Conservation (phyloP, 2,888 invertebrate species). For the Euzophera pinguis region DNA sequence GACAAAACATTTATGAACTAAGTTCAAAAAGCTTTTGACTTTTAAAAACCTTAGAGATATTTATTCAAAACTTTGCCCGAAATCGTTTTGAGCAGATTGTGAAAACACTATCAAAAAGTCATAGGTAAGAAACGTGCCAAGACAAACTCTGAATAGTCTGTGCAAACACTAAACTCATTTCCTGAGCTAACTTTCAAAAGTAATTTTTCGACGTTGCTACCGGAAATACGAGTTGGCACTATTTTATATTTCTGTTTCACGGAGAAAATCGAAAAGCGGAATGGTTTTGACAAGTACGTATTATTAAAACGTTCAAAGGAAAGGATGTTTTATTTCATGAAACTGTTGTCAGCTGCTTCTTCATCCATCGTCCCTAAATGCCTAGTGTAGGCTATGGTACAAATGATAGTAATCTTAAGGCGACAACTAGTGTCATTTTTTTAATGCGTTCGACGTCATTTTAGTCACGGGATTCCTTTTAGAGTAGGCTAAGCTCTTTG, state of each 20-base stretch:
- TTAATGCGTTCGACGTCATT: too few relatives aligned
- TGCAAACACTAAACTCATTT: slow-evolving; percentile 9
- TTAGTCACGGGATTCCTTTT: too few relatives aligned
- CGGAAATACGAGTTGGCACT: slow-evolving; percentile 5
- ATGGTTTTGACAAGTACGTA: slow-evolving; percentile 2
- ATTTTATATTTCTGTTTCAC: slow-evolving; percentile 6
- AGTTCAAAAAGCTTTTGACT: neutral
- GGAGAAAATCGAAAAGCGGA: neutral
- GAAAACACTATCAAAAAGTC: slow-evolving; percentile 1
- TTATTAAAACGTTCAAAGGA: neutral
- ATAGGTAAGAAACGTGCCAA: slow-evolving; percentile 6
- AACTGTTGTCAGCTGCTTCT: too few relatives aligned
- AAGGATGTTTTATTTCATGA: too few relatives aligned
- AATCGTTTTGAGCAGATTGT: slow-evolving; percentile 8
- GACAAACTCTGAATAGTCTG: slow-evolving; percentile 1
- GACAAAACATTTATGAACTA: too few relatives aligned
- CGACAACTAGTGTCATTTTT: too few relatives aligned
- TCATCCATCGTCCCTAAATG: too few relatives aligned
- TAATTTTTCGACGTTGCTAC: slow-evolving; percentile 2
- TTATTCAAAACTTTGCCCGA: neutral
- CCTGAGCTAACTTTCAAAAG: slow-evolving; percentile 10
- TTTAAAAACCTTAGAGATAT: neutral
- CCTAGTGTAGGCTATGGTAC: too few relatives aligned
- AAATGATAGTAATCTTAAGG: too few relatives aligned
- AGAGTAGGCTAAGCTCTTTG: too few relatives aligned